phyloP scores from a whole-genome alignment of 2,888 invertebrate genomes.

The Scaptomyza tumidula region DNA sequence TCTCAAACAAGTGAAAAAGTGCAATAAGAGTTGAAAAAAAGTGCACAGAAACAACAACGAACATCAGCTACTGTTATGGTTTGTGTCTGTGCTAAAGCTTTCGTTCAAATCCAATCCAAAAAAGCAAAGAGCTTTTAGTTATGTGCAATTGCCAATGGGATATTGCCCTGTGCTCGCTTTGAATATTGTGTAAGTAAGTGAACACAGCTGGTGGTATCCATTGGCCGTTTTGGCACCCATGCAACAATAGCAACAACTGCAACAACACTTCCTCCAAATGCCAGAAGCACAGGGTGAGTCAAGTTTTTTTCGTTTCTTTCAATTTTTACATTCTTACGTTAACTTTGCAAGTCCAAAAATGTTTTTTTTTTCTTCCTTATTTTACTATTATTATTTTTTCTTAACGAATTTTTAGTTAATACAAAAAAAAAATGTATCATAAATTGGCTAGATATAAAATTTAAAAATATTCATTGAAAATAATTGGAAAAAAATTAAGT shows the following conservation, averaged over 20 bases:
- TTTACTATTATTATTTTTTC: constrained; percentile 60
- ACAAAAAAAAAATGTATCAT: constrained; percentile 28
- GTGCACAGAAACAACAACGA: neutral
- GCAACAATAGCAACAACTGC: constrained; percentile 51
- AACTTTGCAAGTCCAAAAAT: constrained; percentile 61
- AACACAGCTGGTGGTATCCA: constrained; percentile 99
- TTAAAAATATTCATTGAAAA: constrained; percentile 12
- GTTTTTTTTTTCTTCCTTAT: constrained; percentile 30
- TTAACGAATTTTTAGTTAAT: constrained; percentile 55
- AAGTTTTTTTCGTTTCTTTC: neutral
- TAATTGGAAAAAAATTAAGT: constrained; percentile 34
- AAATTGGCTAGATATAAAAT: constrained; percentile 15
- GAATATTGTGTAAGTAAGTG: constrained; percentile 88
- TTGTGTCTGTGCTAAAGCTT: constrained; percentile 64
- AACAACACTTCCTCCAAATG: constrained; percentile 6
- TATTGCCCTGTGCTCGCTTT: constrained; percentile 99
- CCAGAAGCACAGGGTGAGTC: constrained; percentile 55
- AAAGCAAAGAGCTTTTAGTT: constrained; percentile 37
- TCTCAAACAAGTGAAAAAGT: constrained; percentile 13
- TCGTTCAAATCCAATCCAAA: neutral
- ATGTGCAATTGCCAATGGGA: constrained; percentile 91
- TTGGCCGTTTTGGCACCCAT: constrained; percentile 86
- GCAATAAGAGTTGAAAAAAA: neutral
- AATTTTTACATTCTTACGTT: constrained; percentile 25
- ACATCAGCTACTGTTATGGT: constrained; percentile 36